Base-by-base conservation (phyloP, 2,113 vertebrate species). In the Callorhinus ursinus region DNA sequence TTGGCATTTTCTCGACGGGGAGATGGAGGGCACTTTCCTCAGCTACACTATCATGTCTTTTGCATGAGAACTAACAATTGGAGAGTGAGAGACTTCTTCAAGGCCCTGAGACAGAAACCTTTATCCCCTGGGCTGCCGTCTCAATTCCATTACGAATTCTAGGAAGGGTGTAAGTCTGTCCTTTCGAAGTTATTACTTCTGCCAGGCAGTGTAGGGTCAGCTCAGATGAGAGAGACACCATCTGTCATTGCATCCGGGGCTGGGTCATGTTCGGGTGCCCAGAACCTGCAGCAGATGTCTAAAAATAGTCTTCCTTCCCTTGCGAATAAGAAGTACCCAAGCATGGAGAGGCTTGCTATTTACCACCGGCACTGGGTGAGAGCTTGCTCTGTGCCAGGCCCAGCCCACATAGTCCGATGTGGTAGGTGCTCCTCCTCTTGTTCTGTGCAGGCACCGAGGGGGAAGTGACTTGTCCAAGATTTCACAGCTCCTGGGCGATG, bases 301-400 rank as follows among this genome's bases (percentile, higher is more conserved):
- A 7, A 22, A 51, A 46, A 9, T 33, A 53, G 90, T 16, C 36
- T 36, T 21, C 0, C 28, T 36, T 71, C 63, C 59, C 86, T 46
- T 42, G 88, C 71, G 77, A 71, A 16, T 22, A 1, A n/a, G 4
- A 18, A 18, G 59, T 7, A 1, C 33, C 28, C n/a, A 2, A 0
- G 36, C 19, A 0, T 1, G 4, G 28, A 22, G 24, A 5, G n/a
- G 18, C 76, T 39, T 9, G 28, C 76, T 2, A 0, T 13, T 36
- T 1, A 2, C 7, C 0, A 57, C 51, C 16, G 0, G 26, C 0
- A 0, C 18, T 9, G 1, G 5, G 5, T 0, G 51, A 49, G 39
- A 7, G 42, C 9, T 10, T 0, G 13, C 46, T 24, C 72, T 4
- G 51, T 8, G 15, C 46, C 21, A 4, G 22, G 49, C 39, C 28